A percentile compares a stretch with the other conserved stretches of the same genome.
Conservation (phyloP, 2,797 vertebrate species). For the Microctenopoma stevenorrisi region DNA sequence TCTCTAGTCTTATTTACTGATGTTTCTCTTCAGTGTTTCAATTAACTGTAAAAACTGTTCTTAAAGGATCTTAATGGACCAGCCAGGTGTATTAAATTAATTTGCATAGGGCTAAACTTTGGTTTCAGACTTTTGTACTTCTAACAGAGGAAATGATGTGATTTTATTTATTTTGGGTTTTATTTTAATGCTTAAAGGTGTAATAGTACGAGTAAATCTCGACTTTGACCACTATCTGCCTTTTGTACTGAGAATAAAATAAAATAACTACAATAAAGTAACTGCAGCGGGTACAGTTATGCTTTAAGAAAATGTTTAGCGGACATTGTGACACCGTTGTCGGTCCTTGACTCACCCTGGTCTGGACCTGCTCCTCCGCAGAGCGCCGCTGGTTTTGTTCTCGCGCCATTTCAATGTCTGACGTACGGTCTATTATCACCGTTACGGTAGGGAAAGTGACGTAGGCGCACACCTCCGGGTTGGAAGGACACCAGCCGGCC, state of each 20-base stretch:
- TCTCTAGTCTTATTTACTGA: constrained; percentile 18
- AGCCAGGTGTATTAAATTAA: constrained; percentile 16
- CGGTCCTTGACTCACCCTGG: too few relatives aligned
- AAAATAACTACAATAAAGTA: constrained; percentile 25
- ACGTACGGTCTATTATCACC: constrained; percentile 51
- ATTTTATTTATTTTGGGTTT: constrained; percentile 75
- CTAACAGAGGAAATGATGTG: constrained; percentile 51
- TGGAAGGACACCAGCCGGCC: constrained; percentile 69
- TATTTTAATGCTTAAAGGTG: constrained; percentile 35
- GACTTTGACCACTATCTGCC: constrained; percentile 57
- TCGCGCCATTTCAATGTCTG: not conserved
- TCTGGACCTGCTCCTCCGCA: constrained; percentile 1
- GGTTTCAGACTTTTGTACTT: constrained; percentile 49
- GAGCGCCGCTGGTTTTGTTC: not conserved
- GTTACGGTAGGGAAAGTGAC: constrained; percentile 74
- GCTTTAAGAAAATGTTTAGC: constrained; percentile 24
- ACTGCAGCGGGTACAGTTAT: constrained; percentile 44
- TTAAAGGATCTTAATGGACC: constrained; percentile 32
- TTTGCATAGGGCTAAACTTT: constrained; percentile 21
- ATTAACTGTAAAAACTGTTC: constrained; percentile 18
- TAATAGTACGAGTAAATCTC: constrained; percentile 46
- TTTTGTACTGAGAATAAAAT: constrained; percentile 56
- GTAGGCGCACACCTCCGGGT: constrained; percentile 70
- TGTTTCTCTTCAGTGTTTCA: constrained; percentile 22
- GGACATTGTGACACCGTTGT: too few relatives aligned